phyloP scores from a whole-genome alignment of 2,797 vertebrate genomes.

The Anguilla marmorata region DNA sequence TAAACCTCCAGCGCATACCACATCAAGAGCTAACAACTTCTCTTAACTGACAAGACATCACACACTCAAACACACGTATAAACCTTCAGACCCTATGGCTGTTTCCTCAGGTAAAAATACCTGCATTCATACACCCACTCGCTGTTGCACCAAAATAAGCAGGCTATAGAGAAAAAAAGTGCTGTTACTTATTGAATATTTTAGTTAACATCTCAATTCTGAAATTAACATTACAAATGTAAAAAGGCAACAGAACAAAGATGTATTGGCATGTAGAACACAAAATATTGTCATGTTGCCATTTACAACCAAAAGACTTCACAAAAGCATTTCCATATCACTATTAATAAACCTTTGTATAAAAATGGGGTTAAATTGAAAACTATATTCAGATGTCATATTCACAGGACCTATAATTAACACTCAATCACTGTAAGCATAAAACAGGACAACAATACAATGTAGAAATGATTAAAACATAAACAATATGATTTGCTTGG shows the following conservation, averaged over 20 bases:
- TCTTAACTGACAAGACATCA: constrained; percentile 49
- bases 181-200: background rate
- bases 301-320: background rate
- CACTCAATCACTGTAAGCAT: background rate
- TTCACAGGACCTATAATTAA: background rate
- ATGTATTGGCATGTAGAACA: background rate
- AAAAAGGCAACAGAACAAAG: background rate
- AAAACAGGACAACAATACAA: background rate
- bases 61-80: background rate
- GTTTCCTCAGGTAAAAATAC: no score
- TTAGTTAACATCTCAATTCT: background rate
- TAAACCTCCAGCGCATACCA: constrained; percentile 39
- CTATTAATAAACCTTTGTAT: background rate
- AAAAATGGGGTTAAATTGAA: background rate
- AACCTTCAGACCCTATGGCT: no score
- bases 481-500: background rate
- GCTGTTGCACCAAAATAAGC: background rate
- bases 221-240: background rate
- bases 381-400: background rate
- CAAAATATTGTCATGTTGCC: background rate
- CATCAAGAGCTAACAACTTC: constrained; percentile 53
- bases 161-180: background rate
- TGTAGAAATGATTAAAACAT: background rate
- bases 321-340: background rate
- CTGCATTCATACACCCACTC: background rate